These are phyloP conservation scores for Acropternis orthonyx DNA, from an alignment of 2,797 vertebrate species.

Conservation along the genomic window DNA sequence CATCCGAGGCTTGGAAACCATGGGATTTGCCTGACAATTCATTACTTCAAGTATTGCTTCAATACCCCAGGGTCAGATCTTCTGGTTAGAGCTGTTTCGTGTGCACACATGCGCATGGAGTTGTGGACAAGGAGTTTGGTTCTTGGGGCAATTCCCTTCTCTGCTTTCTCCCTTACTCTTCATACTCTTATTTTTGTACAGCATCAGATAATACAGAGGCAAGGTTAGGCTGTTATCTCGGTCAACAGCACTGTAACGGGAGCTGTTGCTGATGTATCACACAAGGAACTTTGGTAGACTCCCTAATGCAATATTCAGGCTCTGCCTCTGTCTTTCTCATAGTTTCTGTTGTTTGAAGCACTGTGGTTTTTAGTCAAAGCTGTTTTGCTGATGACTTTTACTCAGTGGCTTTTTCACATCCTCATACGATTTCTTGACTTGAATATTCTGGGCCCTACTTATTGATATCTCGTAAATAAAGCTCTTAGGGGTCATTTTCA, in stretches of 20 bases:
- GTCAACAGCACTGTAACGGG: background rate
- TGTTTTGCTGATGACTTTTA: background rate
- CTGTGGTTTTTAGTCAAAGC: background rate
- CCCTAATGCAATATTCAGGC: background rate
- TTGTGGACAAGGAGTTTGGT: background rate
- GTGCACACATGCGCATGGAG: rapidly evolving
- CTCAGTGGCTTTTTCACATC: background rate
- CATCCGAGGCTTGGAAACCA: background rate
- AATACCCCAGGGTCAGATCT: background rate
- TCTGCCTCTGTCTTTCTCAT: background rate
- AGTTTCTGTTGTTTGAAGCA: background rate
- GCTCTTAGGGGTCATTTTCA: background rate
- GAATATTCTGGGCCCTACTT: background rate
- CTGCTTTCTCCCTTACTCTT: background rate
- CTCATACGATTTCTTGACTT: background rate
- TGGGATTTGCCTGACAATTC: background rate
- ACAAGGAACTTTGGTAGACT: background rate
- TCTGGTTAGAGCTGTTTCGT: background rate
- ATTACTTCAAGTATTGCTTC: background rate
- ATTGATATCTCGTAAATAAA: background rate
- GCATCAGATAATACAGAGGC: background rate
- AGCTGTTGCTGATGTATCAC: rapidly evolving
- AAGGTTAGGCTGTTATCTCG: background rate
- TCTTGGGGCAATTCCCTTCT: background rate
- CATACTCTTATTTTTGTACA: background rate